These are phyloP conservation scores for Phylloscopus collybita DNA, from an alignment of 2,797 vertebrate species.

Conservation along the genomic window DNA sequence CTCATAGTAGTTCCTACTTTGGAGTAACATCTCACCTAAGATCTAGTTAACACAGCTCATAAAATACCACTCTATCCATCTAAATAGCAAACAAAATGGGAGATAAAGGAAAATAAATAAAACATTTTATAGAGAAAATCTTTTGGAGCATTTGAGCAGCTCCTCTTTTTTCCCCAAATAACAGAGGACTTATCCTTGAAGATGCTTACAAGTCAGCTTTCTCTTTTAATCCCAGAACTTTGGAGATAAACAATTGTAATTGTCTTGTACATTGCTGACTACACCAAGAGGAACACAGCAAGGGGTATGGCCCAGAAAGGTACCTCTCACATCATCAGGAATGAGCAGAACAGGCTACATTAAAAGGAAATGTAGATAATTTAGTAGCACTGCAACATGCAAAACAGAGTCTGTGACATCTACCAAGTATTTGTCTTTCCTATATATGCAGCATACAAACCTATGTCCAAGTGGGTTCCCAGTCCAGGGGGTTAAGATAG, in stretches of 20 bases:
- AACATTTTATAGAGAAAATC: not conserved
- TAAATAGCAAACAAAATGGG: not conserved
- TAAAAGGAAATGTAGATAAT: not conserved
- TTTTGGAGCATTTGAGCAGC: not conserved
- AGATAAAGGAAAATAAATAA: not conserved
- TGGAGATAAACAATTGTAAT: not conserved
- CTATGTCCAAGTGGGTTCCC: not conserved
- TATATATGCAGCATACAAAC: not conserved
- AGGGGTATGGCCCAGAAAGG: not conserved
- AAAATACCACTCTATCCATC: not conserved
- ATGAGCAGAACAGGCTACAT: not conserved
- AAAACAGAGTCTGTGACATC: not conserved
- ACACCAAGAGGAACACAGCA: not conserved
- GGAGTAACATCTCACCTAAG: not conserved
- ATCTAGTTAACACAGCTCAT: not conserved
- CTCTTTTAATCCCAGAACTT: not conserved
- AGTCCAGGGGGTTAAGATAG: not conserved
- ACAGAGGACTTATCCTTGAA: not conserved
- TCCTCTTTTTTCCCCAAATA: not conserved
- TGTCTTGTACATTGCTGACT: not conserved
- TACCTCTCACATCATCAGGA: not conserved
- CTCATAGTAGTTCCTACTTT: not conserved
- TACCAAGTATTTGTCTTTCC: not conserved
- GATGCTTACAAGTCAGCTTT: not conserved
- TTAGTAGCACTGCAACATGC: fast-evolving